phyloP scores from a whole-genome alignment of 2,797 vertebrate species.

The Melanogrammus aeglefinus region DNA sequence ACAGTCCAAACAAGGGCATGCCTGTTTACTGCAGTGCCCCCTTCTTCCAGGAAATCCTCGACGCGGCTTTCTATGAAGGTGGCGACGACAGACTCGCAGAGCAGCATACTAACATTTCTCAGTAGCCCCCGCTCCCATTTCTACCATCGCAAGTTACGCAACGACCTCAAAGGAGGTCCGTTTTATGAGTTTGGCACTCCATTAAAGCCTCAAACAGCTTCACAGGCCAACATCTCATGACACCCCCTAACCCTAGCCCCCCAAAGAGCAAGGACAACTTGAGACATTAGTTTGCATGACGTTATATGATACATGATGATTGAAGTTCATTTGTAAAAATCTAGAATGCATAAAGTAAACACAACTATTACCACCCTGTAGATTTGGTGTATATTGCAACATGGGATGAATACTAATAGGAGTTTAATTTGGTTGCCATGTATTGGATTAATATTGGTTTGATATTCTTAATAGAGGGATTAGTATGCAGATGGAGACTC shows the following conservation, averaged over 20 bases:
- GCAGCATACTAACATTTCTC: constrained; percentile 16
- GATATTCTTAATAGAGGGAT: background rate
- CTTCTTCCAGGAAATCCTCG: constrained; percentile 37
- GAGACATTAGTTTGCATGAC: too few relatives aligned
- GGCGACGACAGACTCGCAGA: background rate
- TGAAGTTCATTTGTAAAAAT: background rate
- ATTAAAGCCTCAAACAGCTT: background rate
- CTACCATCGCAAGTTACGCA: background rate
- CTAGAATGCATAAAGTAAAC: background rate
- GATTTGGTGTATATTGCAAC: background rate
- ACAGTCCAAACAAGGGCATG: constrained; percentile 34
- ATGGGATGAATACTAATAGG: background rate
- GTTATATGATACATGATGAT: too few relatives aligned
- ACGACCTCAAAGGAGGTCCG: background rate
- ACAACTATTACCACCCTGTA: background rate
- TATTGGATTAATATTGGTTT: background rate
- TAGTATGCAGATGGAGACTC: background rate
- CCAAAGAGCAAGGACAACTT: too few relatives aligned
- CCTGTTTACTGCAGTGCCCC: constrained; percentile 62
- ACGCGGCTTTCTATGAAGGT: constrained; percentile 39
- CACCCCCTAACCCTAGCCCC: too few relatives aligned
- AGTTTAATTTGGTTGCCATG: background rate
- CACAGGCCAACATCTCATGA: background rate
- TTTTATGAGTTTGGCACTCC: background rate
- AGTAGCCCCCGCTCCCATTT: too few relatives aligned